Evolutionary conservation across 1,140 invertebrate species (phyloP).

Genomic region (Sycophila sp.): DNA sequence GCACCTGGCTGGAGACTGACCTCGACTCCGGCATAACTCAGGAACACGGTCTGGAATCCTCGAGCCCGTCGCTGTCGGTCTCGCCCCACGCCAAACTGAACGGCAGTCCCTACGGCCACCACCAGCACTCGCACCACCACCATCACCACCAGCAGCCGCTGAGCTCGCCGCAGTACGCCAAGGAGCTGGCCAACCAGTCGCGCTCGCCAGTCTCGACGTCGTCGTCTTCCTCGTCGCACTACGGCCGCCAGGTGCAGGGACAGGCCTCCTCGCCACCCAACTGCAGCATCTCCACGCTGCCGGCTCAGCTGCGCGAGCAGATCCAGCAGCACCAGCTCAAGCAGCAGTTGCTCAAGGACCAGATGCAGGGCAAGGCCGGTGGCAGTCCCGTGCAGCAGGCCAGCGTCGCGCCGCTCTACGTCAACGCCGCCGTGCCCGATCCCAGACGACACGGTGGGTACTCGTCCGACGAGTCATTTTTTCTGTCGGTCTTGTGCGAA

Average conservation of each 20-base stretch:
- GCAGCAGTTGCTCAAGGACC: slow-evolving; percentile 57
- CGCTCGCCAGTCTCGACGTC: slow-evolving; percentile 29
- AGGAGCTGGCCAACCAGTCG: slow-evolving; percentile 4
- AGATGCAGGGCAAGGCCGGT: slow-evolving; percentile 55
- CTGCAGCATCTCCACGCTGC: slow-evolving; percentile 51
- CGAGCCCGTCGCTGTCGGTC: slow-evolving; percentile 43
- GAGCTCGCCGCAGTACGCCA: slow-evolving; percentile 16
- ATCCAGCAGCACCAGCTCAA: slow-evolving; percentile 61
- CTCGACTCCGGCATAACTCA: slow-evolving; percentile 79
- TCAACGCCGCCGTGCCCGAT: slow-evolving; percentile 57
- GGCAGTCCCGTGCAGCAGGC: slow-evolving; percentile 47
- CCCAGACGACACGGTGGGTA: slow-evolving; percentile 47
- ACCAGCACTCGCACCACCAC: background rate
- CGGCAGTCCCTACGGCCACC: slow-evolving; percentile 43
- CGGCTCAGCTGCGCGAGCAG: slow-evolving; percentile 55
- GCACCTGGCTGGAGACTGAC: slow-evolving; percentile 89
- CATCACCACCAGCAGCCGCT: background rate
- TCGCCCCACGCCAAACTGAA: slow-evolving; percentile 50
- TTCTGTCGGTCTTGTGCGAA: background rate
- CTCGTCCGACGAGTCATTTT: background rate
- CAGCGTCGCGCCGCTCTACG: slow-evolving; percentile 57
- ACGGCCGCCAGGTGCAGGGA: slow-evolving; percentile 7
- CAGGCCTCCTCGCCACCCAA: slow-evolving; percentile 33
- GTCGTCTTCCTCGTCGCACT: slow-evolving; percentile 28
- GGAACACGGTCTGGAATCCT: slow-evolving; percentile 68